Evolutionary conservation across 2,113 vertebrate species (phyloP).

Genomic region (Todiramphus chloris): DNA sequence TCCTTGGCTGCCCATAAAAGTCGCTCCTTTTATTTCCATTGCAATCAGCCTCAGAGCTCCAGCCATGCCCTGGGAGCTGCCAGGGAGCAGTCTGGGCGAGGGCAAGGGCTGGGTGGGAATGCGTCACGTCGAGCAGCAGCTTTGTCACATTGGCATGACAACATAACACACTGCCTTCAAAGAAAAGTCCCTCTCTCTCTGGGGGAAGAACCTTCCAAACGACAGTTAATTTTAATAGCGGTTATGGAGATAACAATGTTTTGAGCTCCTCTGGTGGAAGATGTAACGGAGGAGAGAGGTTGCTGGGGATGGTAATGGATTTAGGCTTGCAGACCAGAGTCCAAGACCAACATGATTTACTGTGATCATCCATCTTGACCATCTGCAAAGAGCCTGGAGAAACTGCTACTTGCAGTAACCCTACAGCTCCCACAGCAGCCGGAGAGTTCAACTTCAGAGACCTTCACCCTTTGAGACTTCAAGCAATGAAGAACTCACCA

Average conservation of each 20-base stretch:
- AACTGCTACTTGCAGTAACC: neutral
- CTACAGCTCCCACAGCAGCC: neutral
- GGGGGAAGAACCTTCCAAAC: neutral
- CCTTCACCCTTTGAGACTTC: rapidly evolving
- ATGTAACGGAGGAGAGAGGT: neutral
- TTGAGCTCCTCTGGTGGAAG: neutral
- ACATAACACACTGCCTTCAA: neutral
- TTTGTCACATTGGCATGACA: conserved; percentile 6
- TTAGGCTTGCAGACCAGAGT: neutral
- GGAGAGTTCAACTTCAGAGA: rapidly evolving
- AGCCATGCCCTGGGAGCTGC: rapidly evolving
- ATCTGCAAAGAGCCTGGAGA: neutral
- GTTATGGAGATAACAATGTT: neutral
- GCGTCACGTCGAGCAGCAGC: neutral
- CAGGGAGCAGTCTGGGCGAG: neutral
- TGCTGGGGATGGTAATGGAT: neutral
- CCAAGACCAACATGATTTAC: neutral
- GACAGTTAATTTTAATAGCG: neutral
- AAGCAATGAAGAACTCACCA: neutral
- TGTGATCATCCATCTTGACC: neutral
- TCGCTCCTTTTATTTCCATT: conserved; percentile 21
- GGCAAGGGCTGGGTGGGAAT: neutral
- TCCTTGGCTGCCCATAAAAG: conserved; percentile 3
- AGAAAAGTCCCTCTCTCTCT: neutral
- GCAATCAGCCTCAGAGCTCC: neutral